Percentiles rank a stretch among this genome's conserved stretches.
Conservation (phyloP, 2,888 invertebrate genomes). For the Exephanes ischioxanthus region DNA sequence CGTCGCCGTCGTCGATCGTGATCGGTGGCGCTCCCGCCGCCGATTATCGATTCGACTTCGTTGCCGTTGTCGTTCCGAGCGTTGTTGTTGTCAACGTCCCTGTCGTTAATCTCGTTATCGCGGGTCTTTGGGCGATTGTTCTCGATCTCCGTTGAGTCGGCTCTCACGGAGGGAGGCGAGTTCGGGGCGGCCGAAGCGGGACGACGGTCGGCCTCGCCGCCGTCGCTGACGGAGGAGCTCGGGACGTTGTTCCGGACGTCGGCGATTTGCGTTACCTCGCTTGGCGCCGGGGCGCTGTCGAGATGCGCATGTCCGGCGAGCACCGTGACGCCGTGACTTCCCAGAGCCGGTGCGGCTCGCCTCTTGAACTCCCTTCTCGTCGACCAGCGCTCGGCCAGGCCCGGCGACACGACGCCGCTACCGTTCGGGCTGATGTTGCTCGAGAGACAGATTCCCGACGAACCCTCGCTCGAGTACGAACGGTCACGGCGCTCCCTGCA, state of each 20-base stretch:
- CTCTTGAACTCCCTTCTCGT: conserved; percentile 68
- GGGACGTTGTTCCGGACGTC: conserved; percentile 64
- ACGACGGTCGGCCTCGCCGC: conserved; percentile 25
- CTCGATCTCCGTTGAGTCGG: conserved; percentile 12
- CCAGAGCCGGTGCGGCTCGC: conserved; percentile 69
- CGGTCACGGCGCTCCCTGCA: conserved; percentile 62
- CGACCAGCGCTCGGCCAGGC: conserved; percentile 54
- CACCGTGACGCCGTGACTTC: conserved; percentile 70
- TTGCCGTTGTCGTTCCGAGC: conserved; percentile 85
- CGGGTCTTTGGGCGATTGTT: background rate
- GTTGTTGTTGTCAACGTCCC: conserved; percentile 86
- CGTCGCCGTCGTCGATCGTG: conserved; percentile 65
- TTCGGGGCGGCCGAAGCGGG: conserved; percentile 17
- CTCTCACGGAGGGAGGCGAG: too few relatives aligned
- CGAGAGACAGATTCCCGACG: conserved; percentile 38
- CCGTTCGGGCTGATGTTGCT: conserved; percentile 9
- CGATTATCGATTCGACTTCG: conserved; percentile 61
- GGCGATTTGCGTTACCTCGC: conserved; percentile 78
- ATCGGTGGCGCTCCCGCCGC: conserved; percentile 2
- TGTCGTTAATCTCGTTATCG: conserved; percentile 81
- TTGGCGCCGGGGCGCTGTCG: conserved; percentile 72
- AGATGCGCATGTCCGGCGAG: conserved; percentile 75
- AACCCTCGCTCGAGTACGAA: conserved; percentile 64
- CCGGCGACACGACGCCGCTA: background rate
- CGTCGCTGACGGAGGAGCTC: background rate